phyloP scores from a whole-genome alignment of 2,113 vertebrate genomes.

The Charina bottae region DNA sequence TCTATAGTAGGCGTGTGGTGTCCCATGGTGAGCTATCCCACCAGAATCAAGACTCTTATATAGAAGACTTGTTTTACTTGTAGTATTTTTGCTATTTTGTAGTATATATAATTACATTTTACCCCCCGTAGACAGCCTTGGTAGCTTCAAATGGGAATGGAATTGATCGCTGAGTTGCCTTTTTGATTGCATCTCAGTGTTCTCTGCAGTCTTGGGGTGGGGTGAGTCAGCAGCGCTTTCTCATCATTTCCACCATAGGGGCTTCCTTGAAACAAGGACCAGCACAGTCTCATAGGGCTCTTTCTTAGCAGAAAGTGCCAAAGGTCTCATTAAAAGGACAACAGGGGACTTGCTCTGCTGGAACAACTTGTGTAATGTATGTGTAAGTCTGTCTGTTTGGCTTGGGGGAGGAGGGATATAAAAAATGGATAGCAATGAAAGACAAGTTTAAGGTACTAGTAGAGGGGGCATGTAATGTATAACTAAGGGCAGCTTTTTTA shows the following conservation, averaged over 20 bases:
- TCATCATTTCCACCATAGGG: not conserved
- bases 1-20: not conserved
- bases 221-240: fast-evolving
- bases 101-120: not conserved
- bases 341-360: fast-evolving
- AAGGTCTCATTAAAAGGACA: not conserved
- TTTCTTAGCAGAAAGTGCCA: slow-evolving; percentile 28
- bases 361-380: not conserved
- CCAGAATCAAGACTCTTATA: not conserved
- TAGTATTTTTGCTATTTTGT: not conserved
- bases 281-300: not conserved
- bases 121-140: too few relatives aligned
- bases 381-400: not conserved
- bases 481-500: not conserved
- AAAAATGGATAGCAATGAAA: not conserved
- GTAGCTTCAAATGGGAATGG: not conserved
- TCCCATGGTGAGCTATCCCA: not conserved
- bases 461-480: not conserved
- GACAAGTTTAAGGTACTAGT: not conserved
- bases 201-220: not conserved
- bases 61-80: not conserved
- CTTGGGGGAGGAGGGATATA: not conserved
- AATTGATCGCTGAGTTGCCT: not conserved
- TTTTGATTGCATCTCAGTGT: not conserved
- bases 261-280: slow-evolving; percentile 7